Evolutionary conservation across 2,888 invertebrate species (phyloP).

Genomic region (Ochlodes sylvanus): DNA sequence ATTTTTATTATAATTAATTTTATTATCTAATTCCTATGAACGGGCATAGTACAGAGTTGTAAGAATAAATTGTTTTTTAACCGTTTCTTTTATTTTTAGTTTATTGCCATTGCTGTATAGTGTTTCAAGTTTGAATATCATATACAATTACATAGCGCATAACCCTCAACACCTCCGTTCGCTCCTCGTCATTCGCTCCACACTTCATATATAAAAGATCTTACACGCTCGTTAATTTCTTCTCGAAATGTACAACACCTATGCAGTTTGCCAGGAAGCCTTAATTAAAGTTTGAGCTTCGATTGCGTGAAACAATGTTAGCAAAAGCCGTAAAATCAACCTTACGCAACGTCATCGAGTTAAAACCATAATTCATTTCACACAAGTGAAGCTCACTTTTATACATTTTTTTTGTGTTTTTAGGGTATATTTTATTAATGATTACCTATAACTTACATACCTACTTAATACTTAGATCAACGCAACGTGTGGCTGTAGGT

Average conservation of each 20-base stretch:
- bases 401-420: constrained; percentile 65
- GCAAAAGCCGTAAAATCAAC: constrained; percentile 55
- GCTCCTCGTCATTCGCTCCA: constrained; percentile 51
- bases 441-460: constrained; percentile 81
- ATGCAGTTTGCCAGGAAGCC: constrained; percentile 74
- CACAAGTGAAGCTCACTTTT: constrained; percentile 70
- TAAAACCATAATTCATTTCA: constrained; percentile 58
- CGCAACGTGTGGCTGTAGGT: constrained; percentile 80
- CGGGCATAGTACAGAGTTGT: constrained; percentile 81
- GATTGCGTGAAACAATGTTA: constrained; percentile 66
- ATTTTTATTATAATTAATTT: constrained; percentile 74
- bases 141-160: constrained; percentile 50
- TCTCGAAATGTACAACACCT: constrained; percentile 58
- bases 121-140: constrained; percentile 49
- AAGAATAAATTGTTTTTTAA: constrained; percentile 75
- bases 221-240: constrained; percentile 45
- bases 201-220: constrained; percentile 47
- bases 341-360: constrained; percentile 50
- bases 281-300: constrained; percentile 73
- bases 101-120: constrained; percentile 58
- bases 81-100: constrained; percentile 63
- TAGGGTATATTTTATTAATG: constrained; percentile 66
- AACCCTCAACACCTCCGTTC: constrained; percentile 50
- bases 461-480: constrained; percentile 83
- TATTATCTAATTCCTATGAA: constrained; percentile 83